Evolutionary conservation across 2,113 vertebrate species (phyloP), one percentile per base, ranked within the genome.

Genomic region (Ailurus styani): DNA sequence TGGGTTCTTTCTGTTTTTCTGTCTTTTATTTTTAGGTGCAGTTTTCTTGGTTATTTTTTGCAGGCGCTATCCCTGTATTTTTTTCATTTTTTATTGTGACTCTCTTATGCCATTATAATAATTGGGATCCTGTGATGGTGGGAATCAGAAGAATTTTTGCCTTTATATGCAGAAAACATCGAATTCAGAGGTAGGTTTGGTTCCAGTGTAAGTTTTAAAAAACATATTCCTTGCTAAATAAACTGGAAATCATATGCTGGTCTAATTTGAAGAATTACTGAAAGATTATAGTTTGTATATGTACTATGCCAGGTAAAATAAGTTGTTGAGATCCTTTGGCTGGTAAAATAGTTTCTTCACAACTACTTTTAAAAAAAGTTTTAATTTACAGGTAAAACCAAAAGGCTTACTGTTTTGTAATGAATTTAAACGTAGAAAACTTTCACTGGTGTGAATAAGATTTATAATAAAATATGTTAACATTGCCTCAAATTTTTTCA

Each of bases 111-210:
- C 99, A 99, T 98, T 99, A 99, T 98, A 99, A 99, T 98, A 99
- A 99, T 98, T 99, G 99, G 99, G 99, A 99, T 98, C 99, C 99
- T 18, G 99, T 99, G 72, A 99, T 99, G 99, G 99, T 99, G 90
- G 99, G 99, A 29, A 99, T 99, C 91, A 99, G 99, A 98, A 99
- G 99, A 98, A 97, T 99, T 88, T 99, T 99, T 97, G 99, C 99
- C 86, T 99, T 99, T 98, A 98, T 99, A 87, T 99, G 99, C 98
- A 99, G 99, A 94, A 99, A 99, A 97, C 99, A 99, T 98, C 99
- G 99, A 73, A 99, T 99, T 98, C 99, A 99, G 96, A 99, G 99
- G 99, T 99, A 98, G 3, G 90, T 68, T 95, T 52, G 86, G 20
- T 82, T 95, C 54, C n/a, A 82, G 5, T 92, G 47, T 64, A 68